Percentiles rank a stretch among this genome's conserved stretches.
phyloP scores from a whole-genome alignment of 2,113 vertebrate species.

The Naja naja region DNA sequence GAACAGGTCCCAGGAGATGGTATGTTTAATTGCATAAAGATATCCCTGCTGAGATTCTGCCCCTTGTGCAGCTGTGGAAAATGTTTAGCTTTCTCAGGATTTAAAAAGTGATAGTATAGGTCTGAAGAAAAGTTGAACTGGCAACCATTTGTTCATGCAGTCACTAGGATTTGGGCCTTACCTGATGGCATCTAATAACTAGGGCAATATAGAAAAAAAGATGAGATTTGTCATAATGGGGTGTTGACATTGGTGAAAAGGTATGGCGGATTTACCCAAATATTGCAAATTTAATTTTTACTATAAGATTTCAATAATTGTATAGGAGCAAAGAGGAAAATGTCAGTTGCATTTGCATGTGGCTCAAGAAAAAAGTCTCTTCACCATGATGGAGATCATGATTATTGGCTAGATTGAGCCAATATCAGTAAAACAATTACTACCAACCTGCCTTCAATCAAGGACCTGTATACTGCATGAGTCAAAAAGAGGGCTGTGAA shows the following conservation, averaged over 20 bases:
- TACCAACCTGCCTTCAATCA: too few species aligned
- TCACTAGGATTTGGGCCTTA: background rate
- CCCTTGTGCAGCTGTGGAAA: background rate
- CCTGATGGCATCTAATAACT: background rate
- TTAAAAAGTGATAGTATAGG: background rate
- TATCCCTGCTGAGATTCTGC: background rate
- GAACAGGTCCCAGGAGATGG: background rate
- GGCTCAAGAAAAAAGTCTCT: background rate
- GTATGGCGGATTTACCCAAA: background rate
- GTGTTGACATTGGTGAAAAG: background rate
- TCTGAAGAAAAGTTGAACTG: background rate
- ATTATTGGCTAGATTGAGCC: background rate
- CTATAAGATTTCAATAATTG: background rate
- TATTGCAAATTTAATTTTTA: background rate
- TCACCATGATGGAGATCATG: background rate
- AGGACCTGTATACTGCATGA: too few species aligned
- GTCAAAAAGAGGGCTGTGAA: too few species aligned
- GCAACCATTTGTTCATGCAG: background rate
- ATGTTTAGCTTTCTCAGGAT: background rate
- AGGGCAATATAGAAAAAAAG: background rate
- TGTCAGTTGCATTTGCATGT: background rate
- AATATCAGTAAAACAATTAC: background rate
- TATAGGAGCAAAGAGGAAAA: background rate
- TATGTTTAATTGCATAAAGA: background rate
- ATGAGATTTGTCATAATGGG: background rate